Base-by-base conservation (phyloP, 2,113 vertebrate genomes). In the Rhinoptilus africanus region DNA sequence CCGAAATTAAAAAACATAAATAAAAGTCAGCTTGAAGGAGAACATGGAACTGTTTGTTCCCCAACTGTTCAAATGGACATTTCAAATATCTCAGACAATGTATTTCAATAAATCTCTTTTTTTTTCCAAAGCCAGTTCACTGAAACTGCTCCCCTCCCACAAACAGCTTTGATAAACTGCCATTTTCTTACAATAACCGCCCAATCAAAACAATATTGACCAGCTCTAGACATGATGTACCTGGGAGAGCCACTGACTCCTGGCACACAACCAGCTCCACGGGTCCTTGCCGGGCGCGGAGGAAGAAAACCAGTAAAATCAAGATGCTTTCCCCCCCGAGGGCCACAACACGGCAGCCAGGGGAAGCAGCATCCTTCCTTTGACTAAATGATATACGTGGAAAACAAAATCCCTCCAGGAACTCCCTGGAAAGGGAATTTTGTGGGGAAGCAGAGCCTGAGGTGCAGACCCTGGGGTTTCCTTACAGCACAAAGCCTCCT, bases 1-100 rank as follows among this genome's bases (percentile, higher is more conserved):
- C 35, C 14, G 22, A 89, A 96, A 95, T 81, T 63, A 24, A 86
- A 93, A 92, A 80, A 56, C 30, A 91, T 72, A 82, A 82, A 73
- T 89, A 92, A 80, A 88, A 92, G 64, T 54, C 59, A 89, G 45
- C 51, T 67, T 81, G 62, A 77, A 81, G 39, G 72, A 88, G 63
- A 91, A 78, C 68, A 60, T 1, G 17, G 80, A 96, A 86, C 43
- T 56, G 87, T 92, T 67, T 62, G 56, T 75, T 95, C 80, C 51
- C 26, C 57, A 87, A 2, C 41, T 17, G 28, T 75, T 79, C 77
- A 91, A 81, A 89, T 3, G 16, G 30, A 75, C 17, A 10, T 51
- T 92, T 91, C 84, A 89, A 81, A 71, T 51, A 75, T 64, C 39
- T 64, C 80, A 81, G 68, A 89, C 14, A 78, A 47, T 8, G 24